Conservation (phyloP, 2,888 invertebrate species). For the Thumatha senex region DNA sequence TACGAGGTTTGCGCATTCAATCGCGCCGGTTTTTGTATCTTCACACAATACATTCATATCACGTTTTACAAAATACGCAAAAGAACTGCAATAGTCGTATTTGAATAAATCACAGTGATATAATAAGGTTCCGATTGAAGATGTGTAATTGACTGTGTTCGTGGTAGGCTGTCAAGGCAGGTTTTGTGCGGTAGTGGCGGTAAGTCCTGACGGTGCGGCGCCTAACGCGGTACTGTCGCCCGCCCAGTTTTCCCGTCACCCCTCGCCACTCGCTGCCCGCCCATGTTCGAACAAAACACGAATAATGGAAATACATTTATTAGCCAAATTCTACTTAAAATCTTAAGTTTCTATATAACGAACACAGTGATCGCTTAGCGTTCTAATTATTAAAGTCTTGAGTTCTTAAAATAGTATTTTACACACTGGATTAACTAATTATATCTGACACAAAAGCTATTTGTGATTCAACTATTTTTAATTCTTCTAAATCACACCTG, state of each 20-base stretch:
- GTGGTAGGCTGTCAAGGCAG: slow-evolving; percentile 42
- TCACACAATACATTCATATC: slow-evolving; percentile 47
- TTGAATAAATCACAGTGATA: slow-evolving; percentile 20
- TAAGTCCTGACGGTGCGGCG: slow-evolving; percentile 71
- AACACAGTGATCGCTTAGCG: slow-evolving; percentile 47
- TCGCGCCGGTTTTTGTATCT: slow-evolving; percentile 66
- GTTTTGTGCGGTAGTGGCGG: slow-evolving; percentile 50
- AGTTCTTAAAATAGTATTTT: slow-evolving; percentile 14
- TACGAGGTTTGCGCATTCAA: slow-evolving; percentile 76
- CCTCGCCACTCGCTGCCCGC: slow-evolving; percentile 49
- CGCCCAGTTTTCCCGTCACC: slow-evolving; percentile 55
- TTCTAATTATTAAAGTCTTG: slow-evolving; percentile 17
- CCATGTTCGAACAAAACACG: slow-evolving; percentile 75
- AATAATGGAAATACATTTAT: slow-evolving; percentile 75
- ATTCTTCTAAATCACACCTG: slow-evolving; percentile 68
- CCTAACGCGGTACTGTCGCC: slow-evolving; percentile 79
- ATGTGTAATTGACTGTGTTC: slow-evolving; percentile 32
- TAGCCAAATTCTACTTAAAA: slow-evolving; percentile 75
- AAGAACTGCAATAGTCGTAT: slow-evolving; percentile 12
- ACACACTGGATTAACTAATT: slow-evolving; percentile 13
- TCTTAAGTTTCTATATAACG: slow-evolving; percentile 64
- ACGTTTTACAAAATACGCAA: slow-evolving; percentile 37
- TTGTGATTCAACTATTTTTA: slow-evolving; percentile 25
- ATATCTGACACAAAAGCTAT: slow-evolving; percentile 25
- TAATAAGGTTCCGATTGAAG: slow-evolving; percentile 10